Evolutionary conservation across 92 coral and sea anemone genomes (phyloP).

Genomic region (Pocillopora meandrina): DNA sequence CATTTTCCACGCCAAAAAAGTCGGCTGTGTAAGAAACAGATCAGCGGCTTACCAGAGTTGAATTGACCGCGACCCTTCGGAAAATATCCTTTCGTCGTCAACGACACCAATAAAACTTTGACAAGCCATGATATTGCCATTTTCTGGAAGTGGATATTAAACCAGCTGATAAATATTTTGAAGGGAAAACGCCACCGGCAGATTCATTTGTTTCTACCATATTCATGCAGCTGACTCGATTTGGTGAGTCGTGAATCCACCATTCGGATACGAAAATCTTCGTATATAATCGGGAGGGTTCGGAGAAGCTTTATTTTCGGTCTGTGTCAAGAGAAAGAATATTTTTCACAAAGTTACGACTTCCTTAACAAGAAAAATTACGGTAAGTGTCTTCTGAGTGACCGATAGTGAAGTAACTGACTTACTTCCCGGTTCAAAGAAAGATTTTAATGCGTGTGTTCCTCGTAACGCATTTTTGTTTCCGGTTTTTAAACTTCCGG

Average conservation of each 20-base stretch:
- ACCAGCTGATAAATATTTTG: neutral
- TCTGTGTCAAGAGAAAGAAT: neutral
- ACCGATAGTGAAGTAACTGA: neutral
- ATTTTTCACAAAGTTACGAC: neutral
- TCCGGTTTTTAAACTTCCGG: conserved; percentile 45
- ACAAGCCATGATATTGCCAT: conserved; percentile 18
- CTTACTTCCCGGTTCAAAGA: too few relatives aligned
- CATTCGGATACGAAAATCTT: conserved; percentile 38
- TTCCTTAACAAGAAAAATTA: neutral
- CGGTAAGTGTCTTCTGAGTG: neutral
- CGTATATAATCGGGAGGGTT: conserved; percentile 36
- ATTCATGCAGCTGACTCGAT: conserved; percentile 1
- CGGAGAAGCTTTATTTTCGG: neutral
- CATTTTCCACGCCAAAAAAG: neutral
- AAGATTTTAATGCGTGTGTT: neutral
- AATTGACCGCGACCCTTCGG: conserved; percentile 29
- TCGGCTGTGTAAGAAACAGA: neutral
- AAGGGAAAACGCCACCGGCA: neutral
- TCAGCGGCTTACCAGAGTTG: conserved; percentile 40
- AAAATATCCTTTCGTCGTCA: conserved; percentile 8
- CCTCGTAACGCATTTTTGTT: neutral
- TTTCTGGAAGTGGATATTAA: neutral
- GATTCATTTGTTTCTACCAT: neutral
- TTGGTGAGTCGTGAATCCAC: neutral
- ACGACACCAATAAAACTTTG: neutral